These are phyloP conservation scores for Bombus soroeensis DNA, from an alignment of 1,140 invertebrate genomes.

Conservation along the genomic window DNA sequence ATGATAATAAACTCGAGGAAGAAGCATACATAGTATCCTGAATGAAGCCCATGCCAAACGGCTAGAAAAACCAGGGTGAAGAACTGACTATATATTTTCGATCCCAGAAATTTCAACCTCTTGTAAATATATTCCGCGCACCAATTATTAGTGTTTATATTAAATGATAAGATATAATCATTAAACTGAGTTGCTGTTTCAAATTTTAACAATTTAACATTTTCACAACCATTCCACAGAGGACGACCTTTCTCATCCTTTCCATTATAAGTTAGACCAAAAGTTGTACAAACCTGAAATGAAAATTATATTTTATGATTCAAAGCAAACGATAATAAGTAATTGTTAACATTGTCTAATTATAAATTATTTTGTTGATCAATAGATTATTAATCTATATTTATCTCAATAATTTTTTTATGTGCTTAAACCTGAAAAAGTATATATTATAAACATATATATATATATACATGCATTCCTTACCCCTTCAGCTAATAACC, in stretches of 20 bases:
- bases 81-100: conserved; percentile 91
- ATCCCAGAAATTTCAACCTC: conserved; percentile 94
- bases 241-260: conserved; percentile 84
- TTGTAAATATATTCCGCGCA: conserved; percentile 96
- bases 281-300: conserved; percentile 84
- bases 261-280: conserved; percentile 93
- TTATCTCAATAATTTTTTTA: too few relatives aligned
- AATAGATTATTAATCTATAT: background rate
- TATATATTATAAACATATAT: background rate
- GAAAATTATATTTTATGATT: background rate
- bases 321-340: background rate
- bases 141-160: conserved; percentile 97
- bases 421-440: too few relatives aligned
- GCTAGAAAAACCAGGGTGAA: conserved; percentile 93
- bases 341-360: background rate
- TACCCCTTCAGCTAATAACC: conserved; percentile 94
- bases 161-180: conserved; percentile 94
- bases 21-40: conserved; percentile 96
- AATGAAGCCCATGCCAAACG: conserved; percentile 96
- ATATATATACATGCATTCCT: conserved; percentile 68
- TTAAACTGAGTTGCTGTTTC: conserved; percentile 92
- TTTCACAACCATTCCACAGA: conserved; percentile 93
- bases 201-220: conserved; percentile 90
- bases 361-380: background rate
- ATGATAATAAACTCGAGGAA: conserved; percentile 95